Evolutionary conservation across 2,888 invertebrate species (phyloP).

Genomic region (Podabrus alpinus): DNA sequence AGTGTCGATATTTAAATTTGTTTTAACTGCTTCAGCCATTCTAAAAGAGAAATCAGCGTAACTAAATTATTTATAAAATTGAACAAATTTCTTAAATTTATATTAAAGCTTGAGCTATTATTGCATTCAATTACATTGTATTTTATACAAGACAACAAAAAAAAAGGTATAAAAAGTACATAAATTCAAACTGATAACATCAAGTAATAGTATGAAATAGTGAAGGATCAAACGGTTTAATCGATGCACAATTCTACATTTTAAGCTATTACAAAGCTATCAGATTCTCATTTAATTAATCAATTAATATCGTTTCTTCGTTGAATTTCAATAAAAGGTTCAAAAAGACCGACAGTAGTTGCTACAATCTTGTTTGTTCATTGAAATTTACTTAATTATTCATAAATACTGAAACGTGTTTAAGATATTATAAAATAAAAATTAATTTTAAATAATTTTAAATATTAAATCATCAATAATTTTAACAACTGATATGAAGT

Average conservation of each 20-base stretch:
- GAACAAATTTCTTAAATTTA: no score
- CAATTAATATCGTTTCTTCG: constrained; percentile 2
- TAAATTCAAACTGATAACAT: not conserved
- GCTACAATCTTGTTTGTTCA: constrained; percentile 4
- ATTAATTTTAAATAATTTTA: not conserved
- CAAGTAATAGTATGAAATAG: not conserved
- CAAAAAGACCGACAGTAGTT: constrained; percentile 15
- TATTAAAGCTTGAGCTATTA: no score
- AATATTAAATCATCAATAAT: not conserved
- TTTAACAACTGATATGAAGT: not conserved
- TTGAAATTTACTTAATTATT: not conserved
- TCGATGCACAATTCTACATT: not conserved
- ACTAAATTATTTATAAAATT: no score
- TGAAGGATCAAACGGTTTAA: not conserved
- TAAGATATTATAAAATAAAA: no score
- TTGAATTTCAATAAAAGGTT: not conserved
- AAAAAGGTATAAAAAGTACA: no score
- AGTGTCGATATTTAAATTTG: no score
- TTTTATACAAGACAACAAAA: no score
- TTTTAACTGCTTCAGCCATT: no score
- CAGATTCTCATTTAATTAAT: constrained; percentile 1
- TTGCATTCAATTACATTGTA: no score
- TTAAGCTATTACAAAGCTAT: not conserved
- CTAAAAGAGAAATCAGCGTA: no score
- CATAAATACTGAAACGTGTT: not conserved